Evolutionary conservation across 2,113 vertebrate species (phyloP).

Genomic region (Oenanthe oenanthe): DNA sequence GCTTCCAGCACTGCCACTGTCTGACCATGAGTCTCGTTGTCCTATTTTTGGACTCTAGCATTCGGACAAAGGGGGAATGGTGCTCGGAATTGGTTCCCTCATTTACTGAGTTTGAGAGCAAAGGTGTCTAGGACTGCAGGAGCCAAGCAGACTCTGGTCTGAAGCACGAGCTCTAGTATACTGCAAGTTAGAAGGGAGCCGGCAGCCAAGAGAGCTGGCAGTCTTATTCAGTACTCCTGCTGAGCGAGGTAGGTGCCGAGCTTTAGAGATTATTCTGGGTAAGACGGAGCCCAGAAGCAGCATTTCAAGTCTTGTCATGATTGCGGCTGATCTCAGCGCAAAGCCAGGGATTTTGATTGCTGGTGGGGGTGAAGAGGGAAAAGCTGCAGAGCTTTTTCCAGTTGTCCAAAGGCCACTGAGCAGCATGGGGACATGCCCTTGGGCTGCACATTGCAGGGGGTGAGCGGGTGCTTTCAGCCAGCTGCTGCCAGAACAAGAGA

Average conservation of each 20-base stretch:
- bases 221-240: not conserved
- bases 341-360: conserved; percentile 44
- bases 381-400: not conserved
- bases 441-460: not conserved
- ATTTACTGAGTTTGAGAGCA: not conserved
- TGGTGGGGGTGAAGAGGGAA: not conserved
- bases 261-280: conserved; percentile 34
- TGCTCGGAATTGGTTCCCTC: not conserved
- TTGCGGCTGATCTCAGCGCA: conserved; percentile 24
- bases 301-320: conserved; percentile 66
- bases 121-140: not conserved
- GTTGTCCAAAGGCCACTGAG: not conserved
- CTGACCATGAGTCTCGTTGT: not conserved
- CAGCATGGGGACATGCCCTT: not conserved
- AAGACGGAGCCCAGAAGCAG: conserved; percentile 28
- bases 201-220: conserved; percentile 42
- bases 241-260: conserved; percentile 17
- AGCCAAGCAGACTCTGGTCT: not conserved
- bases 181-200: conserved; percentile 31
- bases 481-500: conserved; percentile 34
- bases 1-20: not conserved
- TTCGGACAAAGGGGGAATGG: not conserved
- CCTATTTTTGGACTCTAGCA: conserved; percentile 48
- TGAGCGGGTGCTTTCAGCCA: not conserved
- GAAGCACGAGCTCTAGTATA: not conserved